Evolutionary conservation across 2,113 vertebrate species (phyloP).

Genomic region (Columbina picui): DNA sequence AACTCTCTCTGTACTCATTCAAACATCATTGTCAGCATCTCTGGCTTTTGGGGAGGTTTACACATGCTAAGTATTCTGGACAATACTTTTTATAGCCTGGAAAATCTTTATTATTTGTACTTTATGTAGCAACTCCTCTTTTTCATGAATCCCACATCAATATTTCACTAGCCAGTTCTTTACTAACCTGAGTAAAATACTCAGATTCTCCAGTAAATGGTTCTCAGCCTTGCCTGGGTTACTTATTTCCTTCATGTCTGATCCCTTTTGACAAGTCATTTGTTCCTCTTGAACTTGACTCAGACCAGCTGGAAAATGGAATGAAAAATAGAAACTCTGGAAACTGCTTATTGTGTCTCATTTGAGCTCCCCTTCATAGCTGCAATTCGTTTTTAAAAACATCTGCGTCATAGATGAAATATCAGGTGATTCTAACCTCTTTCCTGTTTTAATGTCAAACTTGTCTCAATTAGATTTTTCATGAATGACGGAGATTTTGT

Average conservation of each 20-base stretch:
- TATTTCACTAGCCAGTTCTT: not conserved
- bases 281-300: not conserved
- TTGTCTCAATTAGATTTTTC: not conserved
- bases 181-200: not conserved
- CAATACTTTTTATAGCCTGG: not conserved
- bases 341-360: not conserved
- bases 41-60: not conserved
- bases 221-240: not conserved
- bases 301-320: not conserved
- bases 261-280: not conserved
- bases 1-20: not conserved
- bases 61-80: not conserved
- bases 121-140: not conserved
- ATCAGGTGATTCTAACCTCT: not conserved
- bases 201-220: not conserved
- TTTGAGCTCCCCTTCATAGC: not conserved
- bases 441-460: not conserved
- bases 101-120: not conserved
- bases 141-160: not conserved
- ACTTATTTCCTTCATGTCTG: not conserved
- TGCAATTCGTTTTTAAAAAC: not conserved
- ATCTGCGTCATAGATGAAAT: not conserved
- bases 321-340: not conserved
- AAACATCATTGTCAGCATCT: conserved; percentile 23
- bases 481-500: not conserved